Percentiles rank a stretch among this genome's conserved stretches.
Conservation (phyloP, 2,888 invertebrate genomes). For the Pyrrhia umbra region DNA sequence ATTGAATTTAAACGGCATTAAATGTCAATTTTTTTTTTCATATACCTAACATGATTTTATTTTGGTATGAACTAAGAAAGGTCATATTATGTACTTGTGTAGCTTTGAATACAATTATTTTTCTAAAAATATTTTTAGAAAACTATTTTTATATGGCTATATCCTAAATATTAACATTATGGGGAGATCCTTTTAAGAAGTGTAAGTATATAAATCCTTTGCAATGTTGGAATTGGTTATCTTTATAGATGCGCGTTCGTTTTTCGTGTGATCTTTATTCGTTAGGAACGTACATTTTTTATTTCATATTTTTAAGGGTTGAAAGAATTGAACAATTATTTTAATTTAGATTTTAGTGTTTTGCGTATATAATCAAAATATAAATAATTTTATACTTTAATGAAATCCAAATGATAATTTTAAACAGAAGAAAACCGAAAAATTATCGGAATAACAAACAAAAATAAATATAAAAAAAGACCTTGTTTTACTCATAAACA, state of each 20-base stretch:
- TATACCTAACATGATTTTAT: constrained; percentile 30
- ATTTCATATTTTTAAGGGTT: constrained; percentile 13
- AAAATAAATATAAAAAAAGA: neutral
- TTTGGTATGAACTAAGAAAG: constrained; percentile 17
- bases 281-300: constrained; percentile 30
- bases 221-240: constrained; percentile 66
- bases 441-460: neutral
- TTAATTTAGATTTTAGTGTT: constrained; percentile 8
- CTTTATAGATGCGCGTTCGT: constrained; percentile 49
- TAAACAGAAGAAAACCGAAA: constrained; percentile 3
- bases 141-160: constrained; percentile 64
- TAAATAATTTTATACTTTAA: neutral
- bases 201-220: constrained; percentile 58
- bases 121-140: constrained; percentile 46
- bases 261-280: constrained; percentile 33
- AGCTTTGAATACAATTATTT: constrained; percentile 42
- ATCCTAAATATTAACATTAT: constrained; percentile 62
- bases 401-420: neutral
- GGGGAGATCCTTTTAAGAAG: constrained; percentile 46
- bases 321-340: constrained; percentile 4
- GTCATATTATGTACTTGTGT: neutral
- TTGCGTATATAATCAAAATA: constrained; percentile 15
- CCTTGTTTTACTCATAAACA: neutral
- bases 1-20: constrained; percentile 59
- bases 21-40: constrained; percentile 53